A percentile compares a stretch with the other conserved stretches of the same genome.
phyloP scores from a whole-genome alignment of 2,113 vertebrate genomes.

The Taxidea taxus region DNA sequence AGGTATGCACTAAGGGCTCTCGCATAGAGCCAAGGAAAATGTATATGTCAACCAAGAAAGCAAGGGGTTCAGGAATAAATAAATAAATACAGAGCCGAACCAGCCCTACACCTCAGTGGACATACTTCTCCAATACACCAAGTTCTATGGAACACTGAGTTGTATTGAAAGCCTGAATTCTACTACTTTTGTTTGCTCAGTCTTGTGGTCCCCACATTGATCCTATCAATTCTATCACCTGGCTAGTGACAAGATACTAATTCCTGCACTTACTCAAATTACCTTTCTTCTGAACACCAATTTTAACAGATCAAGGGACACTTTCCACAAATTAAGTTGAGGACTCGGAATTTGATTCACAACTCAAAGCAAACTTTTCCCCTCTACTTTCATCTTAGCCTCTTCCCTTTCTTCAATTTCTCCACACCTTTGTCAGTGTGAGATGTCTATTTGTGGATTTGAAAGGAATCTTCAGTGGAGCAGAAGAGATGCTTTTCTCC shows the following conservation, averaged over 20 bases:
- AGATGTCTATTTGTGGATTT: not conserved
- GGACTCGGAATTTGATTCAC: not conserved
- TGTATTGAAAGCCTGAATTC: not conserved
- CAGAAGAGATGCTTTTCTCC: not conserved
- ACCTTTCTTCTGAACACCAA: not conserved
- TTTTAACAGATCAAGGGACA: not conserved
- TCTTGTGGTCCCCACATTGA: not conserved
- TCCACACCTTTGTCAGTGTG: not conserved
- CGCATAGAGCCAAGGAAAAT: not conserved
- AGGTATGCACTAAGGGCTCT: not conserved
- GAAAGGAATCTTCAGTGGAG: not conserved
- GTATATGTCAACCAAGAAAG: not conserved
- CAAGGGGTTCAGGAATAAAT: not conserved
- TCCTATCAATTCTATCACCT: not conserved
- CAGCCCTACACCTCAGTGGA: not conserved
- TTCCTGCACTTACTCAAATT: not conserved
- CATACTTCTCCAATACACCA: not conserved
- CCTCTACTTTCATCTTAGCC: not conserved
- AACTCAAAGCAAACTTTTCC: not conserved
- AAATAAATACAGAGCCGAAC: not conserved
- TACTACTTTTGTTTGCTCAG: not conserved
- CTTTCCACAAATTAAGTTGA: not conserved
- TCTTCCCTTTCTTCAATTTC: not conserved
- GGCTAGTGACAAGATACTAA: not conserved
- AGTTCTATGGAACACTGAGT: not conserved